Conservation (phyloP, 1,140 invertebrate species). For the Oryzaephilus surinamensis region DNA sequence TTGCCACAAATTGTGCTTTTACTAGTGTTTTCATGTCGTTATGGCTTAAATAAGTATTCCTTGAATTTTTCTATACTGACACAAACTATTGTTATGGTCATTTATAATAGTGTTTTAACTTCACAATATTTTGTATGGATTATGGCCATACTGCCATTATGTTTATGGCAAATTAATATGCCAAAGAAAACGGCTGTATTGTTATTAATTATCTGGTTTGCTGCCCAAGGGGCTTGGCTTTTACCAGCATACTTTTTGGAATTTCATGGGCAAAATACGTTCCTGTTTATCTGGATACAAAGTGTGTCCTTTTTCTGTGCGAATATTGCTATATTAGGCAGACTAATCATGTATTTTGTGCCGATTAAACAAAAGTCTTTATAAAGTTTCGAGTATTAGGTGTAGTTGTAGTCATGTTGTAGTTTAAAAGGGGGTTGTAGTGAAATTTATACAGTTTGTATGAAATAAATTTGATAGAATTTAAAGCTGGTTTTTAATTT, state of each 20-base stretch:
- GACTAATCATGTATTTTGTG: constrained; percentile 45
- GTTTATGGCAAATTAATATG: constrained; percentile 53
- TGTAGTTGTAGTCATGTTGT: no score
- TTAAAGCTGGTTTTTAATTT: no score
- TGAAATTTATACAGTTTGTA: no score
- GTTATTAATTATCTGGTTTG: constrained; percentile 57
- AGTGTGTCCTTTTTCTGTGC: constrained; percentile 65
- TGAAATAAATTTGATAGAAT: no score
- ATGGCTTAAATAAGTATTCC: constrained; percentile 51
- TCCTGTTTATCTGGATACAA: constrained; percentile 67
- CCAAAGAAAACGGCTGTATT: constrained; percentile 39
- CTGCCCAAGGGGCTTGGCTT: constrained; percentile 79
- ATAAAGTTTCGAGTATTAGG: constrained; percentile 1
- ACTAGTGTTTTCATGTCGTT: constrained; percentile 58
- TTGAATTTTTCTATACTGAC: constrained; percentile 77
- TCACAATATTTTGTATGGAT: constrained; percentile 99
- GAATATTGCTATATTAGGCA: constrained; percentile 61
- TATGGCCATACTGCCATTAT: constrained; percentile 73
- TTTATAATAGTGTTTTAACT: constrained; percentile 93
- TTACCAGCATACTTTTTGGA: constrained; percentile 83
- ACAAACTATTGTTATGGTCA: constrained; percentile 81
- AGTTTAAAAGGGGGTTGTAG: no score
- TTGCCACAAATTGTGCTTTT: constrained; percentile 65
- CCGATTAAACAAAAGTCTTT: constrained; percentile 7
- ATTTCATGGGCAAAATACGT: constrained; percentile 76